Percentiles rank a stretch among this genome's conserved stretches.
Conservation (phyloP, 1,140 invertebrate species). For the Chrysomallon squamiferum region DNA sequence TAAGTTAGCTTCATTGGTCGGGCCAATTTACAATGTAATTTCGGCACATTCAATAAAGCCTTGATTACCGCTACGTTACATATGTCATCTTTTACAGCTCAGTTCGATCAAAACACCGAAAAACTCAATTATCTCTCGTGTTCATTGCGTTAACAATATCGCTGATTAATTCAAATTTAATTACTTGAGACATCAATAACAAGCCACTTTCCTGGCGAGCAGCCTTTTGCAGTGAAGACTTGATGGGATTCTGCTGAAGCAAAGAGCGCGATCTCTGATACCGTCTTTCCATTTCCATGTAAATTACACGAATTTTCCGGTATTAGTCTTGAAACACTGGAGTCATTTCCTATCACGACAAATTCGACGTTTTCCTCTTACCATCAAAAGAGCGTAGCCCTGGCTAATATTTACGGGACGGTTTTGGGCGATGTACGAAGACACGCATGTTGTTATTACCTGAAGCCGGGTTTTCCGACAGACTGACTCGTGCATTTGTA, state of each 20-base stretch:
- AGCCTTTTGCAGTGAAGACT: background rate
- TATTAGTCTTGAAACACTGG: conserved; percentile 4
- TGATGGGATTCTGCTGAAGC: conserved; percentile 6
- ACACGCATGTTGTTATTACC: background rate
- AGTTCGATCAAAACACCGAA: conserved; percentile 30
- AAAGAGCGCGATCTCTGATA: conserved; percentile 9
- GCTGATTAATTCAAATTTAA: conserved; percentile 45
- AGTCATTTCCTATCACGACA: conserved; percentile 7
- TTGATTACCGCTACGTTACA: conserved; percentile 36
- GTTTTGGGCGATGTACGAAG: background rate
- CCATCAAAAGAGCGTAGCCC: background rate
- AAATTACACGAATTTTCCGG: conserved; percentile 7
- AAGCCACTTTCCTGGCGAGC: conserved; percentile 8
- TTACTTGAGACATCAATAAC: conserved; percentile 37
- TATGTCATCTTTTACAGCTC: conserved; percentile 30
- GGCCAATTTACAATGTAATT: conserved; percentile 29
- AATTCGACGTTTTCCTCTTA: conserved; percentile 6
- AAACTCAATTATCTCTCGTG: conserved; percentile 38
- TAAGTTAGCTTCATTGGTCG: background rate
- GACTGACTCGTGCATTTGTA: background rate
- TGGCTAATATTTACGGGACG: background rate
- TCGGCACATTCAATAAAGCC: conserved; percentile 26
- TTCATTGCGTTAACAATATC: conserved; percentile 31
- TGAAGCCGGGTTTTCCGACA: background rate
- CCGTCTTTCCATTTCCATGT: conserved; percentile 7